phyloP scores from a whole-genome alignment of 2,113 vertebrate genomes.

The Cygnus atratus region DNA sequence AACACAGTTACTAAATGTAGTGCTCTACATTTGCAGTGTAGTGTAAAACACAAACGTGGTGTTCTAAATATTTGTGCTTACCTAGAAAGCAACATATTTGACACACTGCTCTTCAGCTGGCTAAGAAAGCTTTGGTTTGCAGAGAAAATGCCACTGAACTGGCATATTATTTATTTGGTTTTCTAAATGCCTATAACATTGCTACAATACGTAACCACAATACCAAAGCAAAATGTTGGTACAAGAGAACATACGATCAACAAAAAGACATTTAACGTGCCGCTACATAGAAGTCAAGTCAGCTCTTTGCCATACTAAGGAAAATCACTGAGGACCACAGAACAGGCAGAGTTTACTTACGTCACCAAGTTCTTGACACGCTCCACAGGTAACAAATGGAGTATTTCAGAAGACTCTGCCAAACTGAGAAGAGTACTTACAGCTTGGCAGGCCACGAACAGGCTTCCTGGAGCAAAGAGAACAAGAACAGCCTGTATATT shows the following conservation, averaged over 20 bases:
- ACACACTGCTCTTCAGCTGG: background rate
- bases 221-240: fast-evolving
- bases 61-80: no score
- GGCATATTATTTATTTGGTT: background rate
- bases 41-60: no score
- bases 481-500: constrained; percentile 35
- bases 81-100: background rate
- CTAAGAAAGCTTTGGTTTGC: background rate
- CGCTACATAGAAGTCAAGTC: background rate
- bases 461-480: constrained; percentile 75
- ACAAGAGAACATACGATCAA: background rate
- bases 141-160: background rate
- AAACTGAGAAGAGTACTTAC: constrained; percentile 90
- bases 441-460: constrained; percentile 91
- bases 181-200: background rate
- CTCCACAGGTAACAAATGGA: constrained; percentile 83
- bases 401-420: constrained; percentile 84
- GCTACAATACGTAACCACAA: background rate
- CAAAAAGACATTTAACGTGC: background rate
- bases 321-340: background rate
- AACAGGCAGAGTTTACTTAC: constrained; percentile 73
- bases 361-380: constrained; percentile 80
- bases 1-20: background rate
- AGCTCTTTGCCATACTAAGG: background rate
- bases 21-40: no score